These are phyloP conservation scores for Cinara cedri DNA, from an alignment of 2,888 invertebrate species.

Conservation along the genomic window DNA sequence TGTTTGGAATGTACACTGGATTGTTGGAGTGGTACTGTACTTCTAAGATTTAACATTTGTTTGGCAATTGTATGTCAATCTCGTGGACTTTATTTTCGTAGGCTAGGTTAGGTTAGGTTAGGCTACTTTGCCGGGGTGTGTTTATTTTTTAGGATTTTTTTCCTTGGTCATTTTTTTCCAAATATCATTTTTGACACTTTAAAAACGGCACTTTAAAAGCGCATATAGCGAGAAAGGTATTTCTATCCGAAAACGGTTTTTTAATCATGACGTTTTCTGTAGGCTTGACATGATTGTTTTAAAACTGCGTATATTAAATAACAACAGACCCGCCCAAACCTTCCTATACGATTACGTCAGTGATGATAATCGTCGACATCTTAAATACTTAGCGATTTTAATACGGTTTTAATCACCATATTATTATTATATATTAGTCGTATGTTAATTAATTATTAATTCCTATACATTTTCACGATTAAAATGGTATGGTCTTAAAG, in stretches of 20 bases:
- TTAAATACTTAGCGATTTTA: constrained; percentile 16
- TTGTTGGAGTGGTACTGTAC: no score
- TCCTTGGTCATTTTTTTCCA: no score
- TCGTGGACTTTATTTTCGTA: no score
- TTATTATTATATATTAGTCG: not conserved
- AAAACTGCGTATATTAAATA: constrained; percentile 7
- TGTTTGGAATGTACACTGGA: no score
- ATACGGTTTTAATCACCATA: constrained; percentile 16
- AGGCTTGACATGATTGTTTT: constrained; percentile 40
- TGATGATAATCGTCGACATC: constrained; percentile 26
- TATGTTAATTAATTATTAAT: constrained; percentile 6
- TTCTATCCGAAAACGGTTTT: not conserved
- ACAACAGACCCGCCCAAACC: constrained; percentile 2
- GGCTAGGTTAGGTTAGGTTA: no score
- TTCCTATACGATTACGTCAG: constrained; percentile 27
- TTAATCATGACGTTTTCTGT: constrained; percentile 2
- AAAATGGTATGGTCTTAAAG: no score
- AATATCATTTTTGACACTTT: no score
- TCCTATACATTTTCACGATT: not conserved
- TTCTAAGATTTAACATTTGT: no score
- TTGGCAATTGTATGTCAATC: no score
- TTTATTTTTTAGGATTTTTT: no score
- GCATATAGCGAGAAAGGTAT: not conserved
- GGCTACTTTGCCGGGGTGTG: no score
- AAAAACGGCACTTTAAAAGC: not conserved